A percentile compares a stretch with the other conserved stretches of the same genome.
phyloP scores from a whole-genome alignment of 2,113 vertebrate species.

The Dipodomys merriami region DNA sequence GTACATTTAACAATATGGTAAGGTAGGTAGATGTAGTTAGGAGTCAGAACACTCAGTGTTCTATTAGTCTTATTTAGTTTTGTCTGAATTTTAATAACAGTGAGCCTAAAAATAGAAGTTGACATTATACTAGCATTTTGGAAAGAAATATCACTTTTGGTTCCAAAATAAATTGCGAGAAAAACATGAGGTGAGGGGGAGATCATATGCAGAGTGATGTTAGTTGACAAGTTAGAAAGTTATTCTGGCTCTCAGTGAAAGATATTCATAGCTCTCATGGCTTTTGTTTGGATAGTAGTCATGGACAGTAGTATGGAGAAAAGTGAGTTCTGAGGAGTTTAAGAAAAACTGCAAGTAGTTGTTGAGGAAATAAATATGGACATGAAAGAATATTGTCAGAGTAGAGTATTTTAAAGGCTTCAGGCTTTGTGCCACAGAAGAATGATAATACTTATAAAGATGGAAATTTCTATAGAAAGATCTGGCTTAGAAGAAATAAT shows the following conservation, averaged over 20 bases:
- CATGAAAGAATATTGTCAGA: background rate
- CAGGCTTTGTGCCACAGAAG: background rate
- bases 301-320: background rate
- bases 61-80: background rate
- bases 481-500: background rate
- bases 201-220: background rate
- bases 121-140: background rate
- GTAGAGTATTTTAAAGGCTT: background rate
- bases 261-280: background rate
- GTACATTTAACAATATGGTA: background rate
- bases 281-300: background rate
- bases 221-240: background rate
- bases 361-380: background rate
- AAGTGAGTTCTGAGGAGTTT: background rate
- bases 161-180: no score
- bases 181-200: no score
- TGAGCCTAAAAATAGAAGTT: background rate
- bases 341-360: background rate
- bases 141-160: background rate
- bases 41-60: background rate
- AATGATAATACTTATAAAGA: background rate
- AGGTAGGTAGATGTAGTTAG: background rate
- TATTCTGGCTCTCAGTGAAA: background rate
- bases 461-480: background rate
- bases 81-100: background rate